Evolutionary conservation across 2,113 vertebrate species (phyloP), one percentile per base, ranked within the genome.

Genomic region (Columba janthina): DNA sequence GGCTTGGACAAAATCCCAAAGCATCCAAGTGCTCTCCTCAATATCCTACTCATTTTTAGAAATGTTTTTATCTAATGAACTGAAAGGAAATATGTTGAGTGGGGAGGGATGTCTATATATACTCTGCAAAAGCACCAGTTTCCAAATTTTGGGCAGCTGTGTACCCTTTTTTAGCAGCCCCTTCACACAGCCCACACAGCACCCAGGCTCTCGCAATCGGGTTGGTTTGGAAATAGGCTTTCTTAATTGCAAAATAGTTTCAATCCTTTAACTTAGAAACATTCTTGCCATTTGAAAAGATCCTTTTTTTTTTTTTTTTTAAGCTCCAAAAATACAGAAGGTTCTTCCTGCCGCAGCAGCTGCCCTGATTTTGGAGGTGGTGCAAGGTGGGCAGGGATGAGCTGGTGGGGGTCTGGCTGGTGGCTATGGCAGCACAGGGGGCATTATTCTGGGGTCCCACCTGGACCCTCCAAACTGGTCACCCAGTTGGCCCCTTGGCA

Each of bases 51-150:
- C 71, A 65, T 64, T 48, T 88, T 89, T 88, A 7, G 0, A 57
- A n/a, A 11, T 50, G 31, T 51, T 42, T 22, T 22, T 54, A 66
- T 92, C 72, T 86, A 86, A 94, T 84, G 88, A 95, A 77, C 82
- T 96, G 92, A 82, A 80, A 96, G 94, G 92, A 96, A 96, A 97
- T 95, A 96, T 96, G 94, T 96, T 96, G 94, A 97, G 93, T 96
- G 93, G 92, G 93, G 92, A 91, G 88, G 29, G 34, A 80, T 94
- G 48, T 50, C 95, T 97, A 97, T 95, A 96, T 94, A 97, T 96
- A 95, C 77, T 79, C 93, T 91, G 85, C 85, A 70, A 83, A 88
- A 94, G 85, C 82, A 86, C 90, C 3, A 1, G 32, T 95, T 96
- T 96, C 94, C 90, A 96, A 88, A 95, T 96, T 96, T 91, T 96